Evolutionary conservation across 2,113 vertebrate genomes (phyloP).

Genomic region (Willisornis vidua): DNA sequence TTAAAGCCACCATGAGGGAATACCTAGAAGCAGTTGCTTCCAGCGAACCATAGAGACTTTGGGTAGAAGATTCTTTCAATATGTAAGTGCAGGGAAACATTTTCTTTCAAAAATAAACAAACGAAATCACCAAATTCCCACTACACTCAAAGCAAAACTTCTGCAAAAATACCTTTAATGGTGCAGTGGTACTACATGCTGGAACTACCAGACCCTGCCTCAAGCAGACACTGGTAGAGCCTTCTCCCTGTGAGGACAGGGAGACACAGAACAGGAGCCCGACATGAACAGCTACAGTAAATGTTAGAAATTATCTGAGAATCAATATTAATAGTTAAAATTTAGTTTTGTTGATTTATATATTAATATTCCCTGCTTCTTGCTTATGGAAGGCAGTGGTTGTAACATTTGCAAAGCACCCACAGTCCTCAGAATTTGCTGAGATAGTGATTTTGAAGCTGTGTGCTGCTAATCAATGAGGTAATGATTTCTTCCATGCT

Average conservation of each 20-base stretch:
- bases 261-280: neutral
- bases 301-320: neutral
- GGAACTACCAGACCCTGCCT: neutral
- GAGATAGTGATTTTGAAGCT: slow-evolving; percentile 11
- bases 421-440: neutral
- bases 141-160: neutral
- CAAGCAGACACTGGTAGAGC: neutral
- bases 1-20: neutral
- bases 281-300: neutral
- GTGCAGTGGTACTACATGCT: neutral
- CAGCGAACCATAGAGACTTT: neutral
- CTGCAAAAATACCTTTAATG: neutral
- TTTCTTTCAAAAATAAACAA: neutral
- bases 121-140: neutral
- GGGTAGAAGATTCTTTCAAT: neutral
- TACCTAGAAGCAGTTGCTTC: neutral
- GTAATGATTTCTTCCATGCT: slow-evolving; percentile 47
- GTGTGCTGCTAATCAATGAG: slow-evolving; percentile 58
- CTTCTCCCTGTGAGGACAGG: neutral
- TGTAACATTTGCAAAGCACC: neutral
- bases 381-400: neutral
- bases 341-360: neutral
- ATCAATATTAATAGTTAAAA: neutral
- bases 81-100: neutral
- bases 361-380: neutral